Conservation (phyloP, 2,888 invertebrate genomes). For the Pristionchus maxplancki region DNA sequence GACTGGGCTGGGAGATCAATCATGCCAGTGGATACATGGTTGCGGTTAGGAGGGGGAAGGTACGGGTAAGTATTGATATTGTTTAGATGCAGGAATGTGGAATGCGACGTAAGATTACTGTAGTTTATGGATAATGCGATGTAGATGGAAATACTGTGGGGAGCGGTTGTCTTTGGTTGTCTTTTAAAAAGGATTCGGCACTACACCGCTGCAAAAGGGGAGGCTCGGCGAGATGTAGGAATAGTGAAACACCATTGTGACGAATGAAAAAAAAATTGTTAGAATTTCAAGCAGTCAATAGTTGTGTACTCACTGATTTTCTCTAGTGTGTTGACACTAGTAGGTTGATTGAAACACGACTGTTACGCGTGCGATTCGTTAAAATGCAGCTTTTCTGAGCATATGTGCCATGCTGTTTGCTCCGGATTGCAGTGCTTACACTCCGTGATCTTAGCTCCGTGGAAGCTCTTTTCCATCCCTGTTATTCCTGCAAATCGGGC, state of each 20-base stretch:
- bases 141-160: too few relatives aligned
- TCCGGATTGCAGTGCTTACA: not conserved
- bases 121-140: too few relatives aligned
- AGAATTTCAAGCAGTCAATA: too few relatives aligned
- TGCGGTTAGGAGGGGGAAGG: constrained; percentile 91
- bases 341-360: not conserved
- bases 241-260: too few relatives aligned
- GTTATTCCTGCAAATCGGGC: not conserved
- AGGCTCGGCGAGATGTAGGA: too few relatives aligned
- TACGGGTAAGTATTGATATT: constrained; percentile 78
- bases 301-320: too few relatives aligned
- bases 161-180: too few relatives aligned
- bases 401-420: not conserved
- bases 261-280: too few relatives aligned
- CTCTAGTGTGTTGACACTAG: too few relatives aligned
- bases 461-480: not conserved
- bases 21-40: constrained; percentile 86
- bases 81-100: not conserved
- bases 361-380: not conserved
- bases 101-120: too few relatives aligned
- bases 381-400: not conserved
- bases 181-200: too few relatives aligned
- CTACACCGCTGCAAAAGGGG: too few relatives aligned
- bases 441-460: not conserved
- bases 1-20: constrained; percentile 84